A percentile compares a stretch with the other conserved stretches of the same genome.
Evolutionary conservation across 2,113 vertebrate genomes (phyloP).

Genomic region (Sorex fumeus): DNA sequence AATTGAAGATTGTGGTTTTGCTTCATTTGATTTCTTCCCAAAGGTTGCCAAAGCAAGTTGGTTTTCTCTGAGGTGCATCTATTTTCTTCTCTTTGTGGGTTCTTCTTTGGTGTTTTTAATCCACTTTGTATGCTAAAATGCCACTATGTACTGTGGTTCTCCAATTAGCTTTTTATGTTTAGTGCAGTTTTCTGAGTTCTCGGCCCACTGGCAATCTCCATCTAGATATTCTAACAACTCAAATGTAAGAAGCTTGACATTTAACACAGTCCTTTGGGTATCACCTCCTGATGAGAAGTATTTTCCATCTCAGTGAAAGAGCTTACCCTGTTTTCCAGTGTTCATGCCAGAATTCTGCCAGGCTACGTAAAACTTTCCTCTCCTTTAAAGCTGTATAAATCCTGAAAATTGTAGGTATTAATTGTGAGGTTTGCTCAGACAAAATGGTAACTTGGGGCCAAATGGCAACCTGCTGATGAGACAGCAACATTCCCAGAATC

Average conservation of each 20-base stretch:
- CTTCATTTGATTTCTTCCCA: slow-evolving; percentile 31
- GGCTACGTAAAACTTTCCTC: not conserved
- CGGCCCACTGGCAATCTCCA: not conserved
- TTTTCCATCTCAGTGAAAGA: not conserved
- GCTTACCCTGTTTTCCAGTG: not conserved
- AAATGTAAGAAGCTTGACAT: not conserved
- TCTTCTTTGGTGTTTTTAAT: slow-evolving; percentile 49
- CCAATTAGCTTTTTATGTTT: slow-evolving; percentile 8
- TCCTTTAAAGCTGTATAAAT: not conserved
- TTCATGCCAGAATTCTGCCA: slow-evolving; percentile 23
- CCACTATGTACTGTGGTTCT: not conserved
- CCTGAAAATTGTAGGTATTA: not conserved
- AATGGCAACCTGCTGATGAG: too few relatives aligned
- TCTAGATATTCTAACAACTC: not conserved
- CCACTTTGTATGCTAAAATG: slow-evolving; percentile 52
- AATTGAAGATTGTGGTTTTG: slow-evolving; percentile 44
- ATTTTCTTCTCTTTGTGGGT: slow-evolving; percentile 38
- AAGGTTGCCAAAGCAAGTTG: not conserved
- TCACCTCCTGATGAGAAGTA: slow-evolving; percentile 15
- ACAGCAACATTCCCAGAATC: too few relatives aligned
- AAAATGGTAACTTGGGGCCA: too few relatives aligned
- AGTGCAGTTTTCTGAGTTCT: slow-evolving; percentile 47
- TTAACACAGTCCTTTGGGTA: not conserved
- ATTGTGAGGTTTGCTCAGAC: too few relatives aligned
- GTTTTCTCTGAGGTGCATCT: not conserved